phyloP scores from a whole-genome alignment of 2,888 invertebrate species.

The Liodrosophila aerea region DNA sequence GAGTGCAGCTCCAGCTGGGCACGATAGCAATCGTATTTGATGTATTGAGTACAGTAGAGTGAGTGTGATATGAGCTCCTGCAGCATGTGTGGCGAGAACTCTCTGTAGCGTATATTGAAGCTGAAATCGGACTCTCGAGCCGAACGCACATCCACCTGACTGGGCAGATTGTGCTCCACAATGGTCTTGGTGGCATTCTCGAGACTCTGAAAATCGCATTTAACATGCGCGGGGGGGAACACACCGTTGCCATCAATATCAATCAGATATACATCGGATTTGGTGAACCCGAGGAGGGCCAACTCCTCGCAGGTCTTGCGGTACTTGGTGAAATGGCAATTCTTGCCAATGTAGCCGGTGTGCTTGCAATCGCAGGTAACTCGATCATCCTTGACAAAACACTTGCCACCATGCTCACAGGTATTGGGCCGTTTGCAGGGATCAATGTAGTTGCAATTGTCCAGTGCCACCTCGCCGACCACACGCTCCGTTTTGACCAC shows the following conservation, averaged over 20 bases:
- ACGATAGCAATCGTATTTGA: slow-evolving; percentile 94
- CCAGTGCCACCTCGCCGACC: slow-evolving; percentile 94
- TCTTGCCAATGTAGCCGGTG: slow-evolving; percentile 95
- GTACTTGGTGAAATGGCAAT: slow-evolving; percentile 96
- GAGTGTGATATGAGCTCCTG: slow-evolving; percentile 95
- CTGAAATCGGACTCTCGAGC: slow-evolving; percentile 91
- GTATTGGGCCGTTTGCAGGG: slow-evolving; percentile 94
- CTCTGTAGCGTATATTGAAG: slow-evolving; percentile 92
- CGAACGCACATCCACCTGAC: slow-evolving; percentile 93
- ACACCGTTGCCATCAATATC: slow-evolving; percentile 97
- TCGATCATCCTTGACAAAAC: slow-evolving; percentile 93
- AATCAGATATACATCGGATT: slow-evolving; percentile 95
- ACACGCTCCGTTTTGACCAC: slow-evolving; percentile 92
- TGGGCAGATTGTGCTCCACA: slow-evolving; percentile 94
- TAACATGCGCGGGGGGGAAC: slow-evolving; percentile 94
- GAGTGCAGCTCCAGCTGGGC: slow-evolving; percentile 93
- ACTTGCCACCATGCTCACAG: slow-evolving; percentile 95
- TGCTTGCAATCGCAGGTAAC: slow-evolving; percentile 95
- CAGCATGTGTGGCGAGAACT: slow-evolving; percentile 95
- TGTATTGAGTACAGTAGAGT: slow-evolving; percentile 93
- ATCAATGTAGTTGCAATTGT: slow-evolving; percentile 94
- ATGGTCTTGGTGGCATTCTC: slow-evolving; percentile 93
- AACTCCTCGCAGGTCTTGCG: slow-evolving; percentile 96
- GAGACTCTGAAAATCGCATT: slow-evolving; percentile 94
- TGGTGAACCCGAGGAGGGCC: slow-evolving; percentile 92